Evolutionary conservation across 2,888 invertebrate genomes (phyloP).

Genomic region (Drosophila kambysellisi): DNA sequence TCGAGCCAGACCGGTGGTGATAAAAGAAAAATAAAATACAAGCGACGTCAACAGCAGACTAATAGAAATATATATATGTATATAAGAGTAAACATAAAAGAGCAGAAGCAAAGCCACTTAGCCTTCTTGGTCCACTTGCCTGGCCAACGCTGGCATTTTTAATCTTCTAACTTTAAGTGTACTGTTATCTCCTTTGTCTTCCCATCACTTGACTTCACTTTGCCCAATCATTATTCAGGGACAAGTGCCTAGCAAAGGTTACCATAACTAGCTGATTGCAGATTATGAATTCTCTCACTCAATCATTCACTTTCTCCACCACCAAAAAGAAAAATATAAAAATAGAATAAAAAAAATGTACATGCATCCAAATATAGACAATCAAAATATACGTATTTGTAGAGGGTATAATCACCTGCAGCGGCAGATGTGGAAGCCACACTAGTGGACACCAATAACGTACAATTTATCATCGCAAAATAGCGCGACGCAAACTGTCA

Average conservation of each 20-base stretch:
- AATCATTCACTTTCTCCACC: background rate
- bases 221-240: slow-evolving; percentile 16
- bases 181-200: slow-evolving; percentile 8
- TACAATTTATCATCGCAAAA: slow-evolving; percentile 60
- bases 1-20: slow-evolving; percentile 34
- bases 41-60: slow-evolving; percentile 20
- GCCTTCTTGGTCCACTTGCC: background rate
- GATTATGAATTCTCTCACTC: background rate
- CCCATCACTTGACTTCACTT: slow-evolving; percentile 22
- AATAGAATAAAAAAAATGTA: background rate
- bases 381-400: background rate
- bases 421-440: slow-evolving; percentile 13
- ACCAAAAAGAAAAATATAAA: background rate
- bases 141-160: slow-evolving; percentile 7
- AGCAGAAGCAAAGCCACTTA: background rate
- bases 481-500: slow-evolving; percentile 50
- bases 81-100: slow-evolving; percentile 50
- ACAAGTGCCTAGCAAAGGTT: background rate
- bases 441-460: slow-evolving; percentile 26
- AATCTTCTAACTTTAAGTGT: slow-evolving; percentile 12
- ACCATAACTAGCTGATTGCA: background rate
- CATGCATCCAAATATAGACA: background rate
- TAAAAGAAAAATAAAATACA: slow-evolving; percentile 40
- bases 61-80: background rate
- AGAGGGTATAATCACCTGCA: slow-evolving; percentile 20